Evolutionary conservation across 2,888 invertebrate genomes (phyloP).

Genomic region (Xanthorhoe spadicearia): DNA sequence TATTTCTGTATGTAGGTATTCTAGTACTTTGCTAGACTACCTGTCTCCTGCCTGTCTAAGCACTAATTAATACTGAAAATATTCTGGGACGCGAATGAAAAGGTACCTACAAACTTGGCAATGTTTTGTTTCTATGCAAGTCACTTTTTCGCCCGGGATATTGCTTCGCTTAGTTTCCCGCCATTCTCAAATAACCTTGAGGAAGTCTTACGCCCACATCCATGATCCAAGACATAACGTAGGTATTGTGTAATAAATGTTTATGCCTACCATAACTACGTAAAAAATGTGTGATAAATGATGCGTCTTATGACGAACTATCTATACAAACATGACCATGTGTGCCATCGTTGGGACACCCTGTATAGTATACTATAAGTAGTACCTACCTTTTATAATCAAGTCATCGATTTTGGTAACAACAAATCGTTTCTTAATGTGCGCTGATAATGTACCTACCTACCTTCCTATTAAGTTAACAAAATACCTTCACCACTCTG

Average conservation of each 20-base stretch:
- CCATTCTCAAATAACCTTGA: conserved; percentile 73
- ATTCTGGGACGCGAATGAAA: too few relatives aligned
- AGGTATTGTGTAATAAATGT: background rate
- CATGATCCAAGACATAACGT: background rate
- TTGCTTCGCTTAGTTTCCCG: conserved; percentile 64
- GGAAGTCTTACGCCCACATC: conserved; percentile 60
- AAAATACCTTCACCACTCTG: too few relatives aligned
- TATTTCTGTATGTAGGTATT: conserved; percentile 9
- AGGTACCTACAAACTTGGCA: conserved; percentile 18
- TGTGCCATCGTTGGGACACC: too few relatives aligned
- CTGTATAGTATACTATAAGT: too few relatives aligned
- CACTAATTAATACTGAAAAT: conserved; percentile 2
- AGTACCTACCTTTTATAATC: too few relatives aligned
- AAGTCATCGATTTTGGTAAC: too few relatives aligned
- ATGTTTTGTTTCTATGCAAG: conserved; percentile 31
- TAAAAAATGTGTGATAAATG: too few relatives aligned
- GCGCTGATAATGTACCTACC: too few relatives aligned
- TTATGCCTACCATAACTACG: background rate
- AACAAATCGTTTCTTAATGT: too few relatives aligned
- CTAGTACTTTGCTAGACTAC: conserved; percentile 54
- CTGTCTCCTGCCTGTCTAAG: conserved; percentile 55
- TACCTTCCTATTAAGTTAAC: too few relatives aligned
- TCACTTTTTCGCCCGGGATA: conserved; percentile 36
- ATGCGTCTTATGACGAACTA: too few relatives aligned
- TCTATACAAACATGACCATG: too few relatives aligned